These are phyloP conservation scores for Drosophila subobscura DNA, from an alignment of 1,140 invertebrate genomes.

Conservation along the genomic window DNA sequence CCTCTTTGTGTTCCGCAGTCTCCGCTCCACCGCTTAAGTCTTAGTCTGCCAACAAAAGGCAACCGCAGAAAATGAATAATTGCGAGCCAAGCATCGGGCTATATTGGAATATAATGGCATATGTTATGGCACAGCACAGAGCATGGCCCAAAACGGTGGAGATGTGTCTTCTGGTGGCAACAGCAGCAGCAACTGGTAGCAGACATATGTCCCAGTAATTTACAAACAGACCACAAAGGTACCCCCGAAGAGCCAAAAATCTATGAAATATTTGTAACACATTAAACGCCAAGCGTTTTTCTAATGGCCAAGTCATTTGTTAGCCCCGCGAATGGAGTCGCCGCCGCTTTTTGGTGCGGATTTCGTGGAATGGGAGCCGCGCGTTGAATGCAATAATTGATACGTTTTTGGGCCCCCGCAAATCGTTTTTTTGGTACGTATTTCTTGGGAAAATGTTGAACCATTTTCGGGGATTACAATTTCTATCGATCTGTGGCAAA, in stretches of 20 bases:
- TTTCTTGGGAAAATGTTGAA: conserved; percentile 47
- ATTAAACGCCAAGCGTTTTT: conserved; percentile 74
- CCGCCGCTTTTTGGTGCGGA: conserved; percentile 25
- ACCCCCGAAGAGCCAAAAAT: conserved; percentile 8
- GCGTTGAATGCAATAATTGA: conserved; percentile 25
- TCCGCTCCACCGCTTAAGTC: too few species aligned
- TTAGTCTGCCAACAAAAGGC: conserved; percentile 47
- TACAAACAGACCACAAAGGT: conserved; percentile 62
- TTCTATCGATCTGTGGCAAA: background rate
- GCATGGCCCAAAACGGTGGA: conserved; percentile 37
- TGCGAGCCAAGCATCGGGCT: conserved; percentile 44
- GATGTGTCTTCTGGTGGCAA: conserved; percentile 38
- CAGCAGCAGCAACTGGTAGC: conserved; percentile 58
- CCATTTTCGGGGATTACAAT: conserved; percentile 21
- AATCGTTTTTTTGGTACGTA: conserved; percentile 18
- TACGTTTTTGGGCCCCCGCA: conserved; percentile 36
- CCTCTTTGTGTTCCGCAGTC: too few species aligned
- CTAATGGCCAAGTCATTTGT: conserved; percentile 72
- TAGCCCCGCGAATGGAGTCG: conserved; percentile 20
- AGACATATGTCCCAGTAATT: conserved; percentile 69
- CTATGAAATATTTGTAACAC: conserved; percentile 79
- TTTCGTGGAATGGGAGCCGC: conserved; percentile 28
- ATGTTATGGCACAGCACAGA: conserved; percentile 23
- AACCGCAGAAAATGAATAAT: conserved; percentile 79
- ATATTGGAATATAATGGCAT: conserved; percentile 55